phyloP scores from a whole-genome alignment of 2,113 vertebrate genomes.

The Scomber japonicus region DNA sequence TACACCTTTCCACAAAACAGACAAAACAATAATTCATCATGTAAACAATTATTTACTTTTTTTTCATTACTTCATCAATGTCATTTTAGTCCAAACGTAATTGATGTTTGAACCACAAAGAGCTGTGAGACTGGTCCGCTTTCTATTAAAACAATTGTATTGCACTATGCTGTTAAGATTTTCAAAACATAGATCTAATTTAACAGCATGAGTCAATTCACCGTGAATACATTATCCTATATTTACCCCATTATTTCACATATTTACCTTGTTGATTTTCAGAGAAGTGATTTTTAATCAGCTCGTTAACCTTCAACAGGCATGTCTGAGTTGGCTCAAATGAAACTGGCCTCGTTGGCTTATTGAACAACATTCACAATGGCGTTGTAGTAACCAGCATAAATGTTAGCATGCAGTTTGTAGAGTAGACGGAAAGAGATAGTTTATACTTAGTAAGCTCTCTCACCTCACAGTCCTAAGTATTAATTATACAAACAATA shows the following conservation, averaged over 20 bases:
- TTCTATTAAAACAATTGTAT: no score
- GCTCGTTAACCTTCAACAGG: conserved; percentile 13
- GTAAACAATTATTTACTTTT: neutral
- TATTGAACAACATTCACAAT: neutral
- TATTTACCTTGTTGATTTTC: neutral
- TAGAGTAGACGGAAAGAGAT: neutral
- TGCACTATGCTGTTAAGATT: no score
- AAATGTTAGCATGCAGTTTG: neutral
- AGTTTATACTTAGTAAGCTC: neutral
- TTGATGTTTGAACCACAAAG: no score
- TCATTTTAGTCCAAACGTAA: no score
- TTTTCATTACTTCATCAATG: no score
- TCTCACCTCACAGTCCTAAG: no score
- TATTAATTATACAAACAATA: no score
- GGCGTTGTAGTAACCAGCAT: conserved; percentile 11
- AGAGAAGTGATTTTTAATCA: neutral
- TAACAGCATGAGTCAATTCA: no score
- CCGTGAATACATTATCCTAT: no score
- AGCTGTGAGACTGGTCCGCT: no score
- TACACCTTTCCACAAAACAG: neutral
- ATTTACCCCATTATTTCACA: neutral
- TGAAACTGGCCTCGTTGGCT: neutral
- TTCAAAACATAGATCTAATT: no score
- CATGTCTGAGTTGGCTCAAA: neutral
- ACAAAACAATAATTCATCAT: neutral